phyloP scores from a whole-genome alignment of 1,140 invertebrate genomes.

The Acromyrmex charruanus region DNA sequence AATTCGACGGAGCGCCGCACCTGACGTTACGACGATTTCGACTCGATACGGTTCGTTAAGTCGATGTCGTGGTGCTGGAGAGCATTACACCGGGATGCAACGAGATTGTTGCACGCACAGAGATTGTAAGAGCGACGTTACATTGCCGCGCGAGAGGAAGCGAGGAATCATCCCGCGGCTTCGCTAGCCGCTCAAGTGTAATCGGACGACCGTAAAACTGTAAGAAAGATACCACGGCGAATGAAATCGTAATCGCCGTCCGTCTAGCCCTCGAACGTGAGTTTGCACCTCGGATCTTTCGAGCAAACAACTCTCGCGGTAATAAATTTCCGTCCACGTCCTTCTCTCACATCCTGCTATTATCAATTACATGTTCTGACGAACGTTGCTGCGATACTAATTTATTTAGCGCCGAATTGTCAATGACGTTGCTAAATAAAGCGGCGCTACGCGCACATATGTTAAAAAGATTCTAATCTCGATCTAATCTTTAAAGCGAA shows the following conservation, averaged over 20 bases:
- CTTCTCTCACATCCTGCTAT: background rate
- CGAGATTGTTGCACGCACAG: conserved; percentile 4
- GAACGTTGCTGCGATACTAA: background rate
- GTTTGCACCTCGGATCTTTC: background rate
- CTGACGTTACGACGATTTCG: background rate
- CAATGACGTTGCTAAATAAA: background rate
- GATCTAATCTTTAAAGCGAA: background rate
- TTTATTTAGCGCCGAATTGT: background rate
- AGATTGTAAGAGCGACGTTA: background rate
- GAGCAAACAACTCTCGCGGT: background rate
- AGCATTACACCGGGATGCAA: background rate
- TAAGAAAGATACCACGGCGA: conserved; percentile 9
- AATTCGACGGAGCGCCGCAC: background rate
- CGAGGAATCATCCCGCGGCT: background rate
- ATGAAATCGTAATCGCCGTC: conserved; percentile 11
- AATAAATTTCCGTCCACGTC: background rate
- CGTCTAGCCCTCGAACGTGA: background rate
- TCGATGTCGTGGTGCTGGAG: background rate
- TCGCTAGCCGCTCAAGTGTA: background rate
- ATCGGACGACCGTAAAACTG: conserved; percentile 12
- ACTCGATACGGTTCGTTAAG: conserved; percentile 34
- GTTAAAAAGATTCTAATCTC: background rate
- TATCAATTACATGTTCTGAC: background rate
- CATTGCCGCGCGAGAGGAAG: background rate
- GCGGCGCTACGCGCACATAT: background rate